A percentile compares a stretch with the other conserved stretches of the same genome.
phyloP scores from a whole-genome alignment of 2,113 vertebrate species.

The Tapirus terrestris region DNA sequence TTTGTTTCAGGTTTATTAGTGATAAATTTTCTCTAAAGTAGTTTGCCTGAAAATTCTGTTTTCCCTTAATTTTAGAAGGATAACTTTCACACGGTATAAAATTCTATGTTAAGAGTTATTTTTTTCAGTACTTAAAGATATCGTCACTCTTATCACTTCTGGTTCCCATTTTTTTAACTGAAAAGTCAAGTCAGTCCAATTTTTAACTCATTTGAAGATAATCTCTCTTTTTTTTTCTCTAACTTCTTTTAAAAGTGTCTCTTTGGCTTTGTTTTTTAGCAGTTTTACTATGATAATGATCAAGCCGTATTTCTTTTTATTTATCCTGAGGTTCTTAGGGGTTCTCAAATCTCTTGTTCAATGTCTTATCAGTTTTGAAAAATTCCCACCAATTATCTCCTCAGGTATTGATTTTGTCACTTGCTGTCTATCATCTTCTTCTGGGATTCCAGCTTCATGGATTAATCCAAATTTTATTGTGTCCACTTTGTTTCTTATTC shows the following conservation, averaged over 20 bases:
- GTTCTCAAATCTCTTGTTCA: background rate
- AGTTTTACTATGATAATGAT: background rate
- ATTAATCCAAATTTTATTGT: conserved; percentile 21
- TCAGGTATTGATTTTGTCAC: background rate
- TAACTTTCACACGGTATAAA: background rate
- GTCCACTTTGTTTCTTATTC: conserved; percentile 5
- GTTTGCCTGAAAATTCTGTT: background rate
- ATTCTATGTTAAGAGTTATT: background rate
- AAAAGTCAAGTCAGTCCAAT: background rate
- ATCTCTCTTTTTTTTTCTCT: too few relatives aligned
- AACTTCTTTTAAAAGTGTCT: background rate
- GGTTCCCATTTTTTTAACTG: background rate
- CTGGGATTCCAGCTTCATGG: background rate
- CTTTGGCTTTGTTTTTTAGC: background rate
- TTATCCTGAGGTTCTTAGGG: background rate
- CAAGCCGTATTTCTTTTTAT: background rate
- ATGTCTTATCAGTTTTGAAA: background rate
- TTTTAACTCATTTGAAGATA: background rate
- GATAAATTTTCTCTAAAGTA: background rate
- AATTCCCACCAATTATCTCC: background rate
- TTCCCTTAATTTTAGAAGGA: background rate
- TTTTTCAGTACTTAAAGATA: background rate
- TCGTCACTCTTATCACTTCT: background rate
- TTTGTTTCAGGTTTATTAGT: background rate
- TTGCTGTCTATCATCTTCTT: background rate